These are phyloP conservation scores for Hemicrepidius hirtus DNA, from an alignment of 2,888 invertebrate species.

Conservation along the genomic window DNA sequence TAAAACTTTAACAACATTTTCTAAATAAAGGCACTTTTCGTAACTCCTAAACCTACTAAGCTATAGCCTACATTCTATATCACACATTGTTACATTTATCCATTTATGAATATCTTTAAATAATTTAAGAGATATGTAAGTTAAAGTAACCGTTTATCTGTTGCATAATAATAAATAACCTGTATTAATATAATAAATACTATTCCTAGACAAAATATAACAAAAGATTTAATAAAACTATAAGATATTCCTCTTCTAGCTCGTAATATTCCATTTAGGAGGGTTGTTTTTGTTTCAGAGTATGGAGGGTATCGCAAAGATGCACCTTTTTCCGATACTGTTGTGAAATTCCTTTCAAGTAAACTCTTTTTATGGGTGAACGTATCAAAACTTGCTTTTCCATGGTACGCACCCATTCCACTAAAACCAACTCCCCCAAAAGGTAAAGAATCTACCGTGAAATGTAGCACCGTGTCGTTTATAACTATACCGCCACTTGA, in stretches of 20 bases:
- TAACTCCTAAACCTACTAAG: too few relatives aligned
- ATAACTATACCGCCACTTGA: conserved; percentile 87
- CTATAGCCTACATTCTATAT: not conserved
- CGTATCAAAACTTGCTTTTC: conserved; percentile 91
- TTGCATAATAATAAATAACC: conserved; percentile 77
- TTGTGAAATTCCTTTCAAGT: conserved; percentile 80
- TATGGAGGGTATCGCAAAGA: conserved; percentile 90
- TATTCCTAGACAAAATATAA: conserved; percentile 38
- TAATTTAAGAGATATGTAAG: not conserved
- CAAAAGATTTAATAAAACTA: conserved; percentile 76
- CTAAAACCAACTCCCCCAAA: conserved; percentile 98
- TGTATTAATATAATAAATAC: conserved; percentile 38
- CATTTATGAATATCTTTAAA: too few relatives aligned
- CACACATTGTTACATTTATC: not conserved
- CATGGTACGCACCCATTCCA: conserved; percentile 96
- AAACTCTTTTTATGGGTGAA: conserved; percentile 95
- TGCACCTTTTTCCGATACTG: conserved; percentile 81
- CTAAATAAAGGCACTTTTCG: too few relatives aligned
- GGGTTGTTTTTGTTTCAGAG: conserved; percentile 47
- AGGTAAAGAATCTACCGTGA: conserved; percentile 90
- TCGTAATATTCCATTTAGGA: conserved; percentile 74
- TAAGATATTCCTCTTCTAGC: conserved; percentile 79
- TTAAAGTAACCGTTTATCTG: conserved; percentile 28
- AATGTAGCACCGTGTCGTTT: conserved; percentile 92
- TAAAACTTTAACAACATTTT: too few relatives aligned